Conservation (phyloP, 2,113 vertebrate genomes). For the Callipepla squamata region DNA sequence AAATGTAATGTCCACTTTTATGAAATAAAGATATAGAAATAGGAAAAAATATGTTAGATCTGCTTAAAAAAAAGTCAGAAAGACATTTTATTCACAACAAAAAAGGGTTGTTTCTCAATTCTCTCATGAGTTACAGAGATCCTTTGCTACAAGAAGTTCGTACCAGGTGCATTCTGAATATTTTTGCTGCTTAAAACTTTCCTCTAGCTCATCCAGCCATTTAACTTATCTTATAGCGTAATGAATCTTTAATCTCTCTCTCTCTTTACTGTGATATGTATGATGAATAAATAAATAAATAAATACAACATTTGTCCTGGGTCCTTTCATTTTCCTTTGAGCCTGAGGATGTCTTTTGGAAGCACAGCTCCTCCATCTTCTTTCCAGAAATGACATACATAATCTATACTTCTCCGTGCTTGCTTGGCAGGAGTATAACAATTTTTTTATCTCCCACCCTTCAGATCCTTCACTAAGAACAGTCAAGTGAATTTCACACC, state of each 20-base stretch:
- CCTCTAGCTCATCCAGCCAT: not conserved
- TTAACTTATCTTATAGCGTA: not conserved
- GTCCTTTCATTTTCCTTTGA: not conserved
- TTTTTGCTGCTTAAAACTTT: not conserved
- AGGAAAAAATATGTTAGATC: not conserved
- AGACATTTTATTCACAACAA: fast-evolving
- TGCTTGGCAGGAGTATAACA: slow-evolving; percentile 19
- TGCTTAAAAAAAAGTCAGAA: not conserved
- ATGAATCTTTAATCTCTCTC: not conserved
- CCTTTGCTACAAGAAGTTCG: not conserved
- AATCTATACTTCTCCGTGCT: not conserved
- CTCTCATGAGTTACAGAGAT: not conserved
- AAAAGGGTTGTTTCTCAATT: not conserved
- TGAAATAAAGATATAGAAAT: not conserved
- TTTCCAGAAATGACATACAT: not conserved
- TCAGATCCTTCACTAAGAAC: slow-evolving; percentile 23
- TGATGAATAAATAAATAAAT: not conserved
- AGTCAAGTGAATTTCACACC: slow-evolving; percentile 61
- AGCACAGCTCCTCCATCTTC: not conserved
- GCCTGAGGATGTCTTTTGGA: not conserved
- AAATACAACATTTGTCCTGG: not conserved
- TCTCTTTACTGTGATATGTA: not conserved
- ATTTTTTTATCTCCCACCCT: slow-evolving; percentile 48
- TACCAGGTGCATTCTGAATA: not conserved
- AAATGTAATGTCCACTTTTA: not conserved